Percentiles rank a stretch among this genome's conserved stretches.
These are phyloP conservation scores for Aphrophora alni DNA, from an alignment of 2,888 invertebrate species.

Conservation along the genomic window DNA sequence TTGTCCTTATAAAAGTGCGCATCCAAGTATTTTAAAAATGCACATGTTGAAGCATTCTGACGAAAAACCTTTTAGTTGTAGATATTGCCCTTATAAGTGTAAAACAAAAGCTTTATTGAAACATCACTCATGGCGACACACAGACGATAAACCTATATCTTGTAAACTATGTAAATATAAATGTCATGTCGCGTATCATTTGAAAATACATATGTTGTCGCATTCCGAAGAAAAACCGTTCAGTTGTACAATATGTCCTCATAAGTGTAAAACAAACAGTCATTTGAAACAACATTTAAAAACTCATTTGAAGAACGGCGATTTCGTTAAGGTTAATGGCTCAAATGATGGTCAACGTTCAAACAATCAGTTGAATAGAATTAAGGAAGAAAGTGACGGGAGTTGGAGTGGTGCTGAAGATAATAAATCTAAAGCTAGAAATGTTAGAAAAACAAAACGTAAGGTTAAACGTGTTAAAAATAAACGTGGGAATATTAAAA, in stretches of 20 bases:
- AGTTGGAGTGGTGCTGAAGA: no score
- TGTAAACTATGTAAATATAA: background rate
- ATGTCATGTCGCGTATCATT: background rate
- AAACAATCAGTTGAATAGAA: no score
- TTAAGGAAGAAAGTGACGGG: no score
- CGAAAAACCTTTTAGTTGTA: background rate
- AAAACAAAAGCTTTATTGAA: background rate
- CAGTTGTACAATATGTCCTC: slow-evolving; percentile 55
- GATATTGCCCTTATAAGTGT: background rate
- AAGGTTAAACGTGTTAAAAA: no score
- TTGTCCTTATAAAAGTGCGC: background rate
- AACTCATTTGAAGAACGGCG: background rate
- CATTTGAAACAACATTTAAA: background rate
- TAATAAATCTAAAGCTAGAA: no score
- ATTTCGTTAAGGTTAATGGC: background rate
- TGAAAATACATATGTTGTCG: slow-evolving; percentile 54
- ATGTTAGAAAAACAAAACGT: no score
- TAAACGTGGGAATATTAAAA: no score
- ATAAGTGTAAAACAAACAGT: slow-evolving; percentile 48
- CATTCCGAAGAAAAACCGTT: slow-evolving; percentile 58
- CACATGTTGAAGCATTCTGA: background rate
- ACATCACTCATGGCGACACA: background rate
- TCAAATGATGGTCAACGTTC: no score
- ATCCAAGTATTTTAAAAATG: background rate
- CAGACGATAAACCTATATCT: slow-evolving; percentile 11